A percentile compares a stretch with the other conserved stretches of the same genome.
Evolutionary conservation across 2,888 invertebrate species (phyloP).

Genomic region (Drosophila quinaria): DNA sequence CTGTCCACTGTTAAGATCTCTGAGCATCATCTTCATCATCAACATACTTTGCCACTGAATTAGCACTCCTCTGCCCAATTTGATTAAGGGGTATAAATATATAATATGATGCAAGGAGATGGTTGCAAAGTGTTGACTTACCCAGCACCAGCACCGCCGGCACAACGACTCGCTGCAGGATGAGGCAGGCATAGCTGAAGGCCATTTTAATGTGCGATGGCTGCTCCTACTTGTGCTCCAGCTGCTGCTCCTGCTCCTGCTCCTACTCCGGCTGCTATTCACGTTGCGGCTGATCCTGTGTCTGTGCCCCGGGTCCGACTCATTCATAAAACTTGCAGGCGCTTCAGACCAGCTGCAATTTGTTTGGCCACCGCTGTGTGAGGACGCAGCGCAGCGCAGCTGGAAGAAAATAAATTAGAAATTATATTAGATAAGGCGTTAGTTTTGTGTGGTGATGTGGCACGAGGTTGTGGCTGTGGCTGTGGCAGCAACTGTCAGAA

Average conservation of each 20-base stretch:
- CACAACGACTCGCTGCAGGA: conserved; percentile 83
- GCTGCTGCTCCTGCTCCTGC: background rate
- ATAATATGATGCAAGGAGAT: background rate
- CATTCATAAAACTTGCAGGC: conserved; percentile 75
- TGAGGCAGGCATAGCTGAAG: conserved; percentile 84
- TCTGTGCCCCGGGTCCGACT: conserved; percentile 42
- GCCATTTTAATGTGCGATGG: conserved; percentile 71
- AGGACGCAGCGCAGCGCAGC: conserved; percentile 65
- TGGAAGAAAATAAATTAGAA: conserved; percentile 65
- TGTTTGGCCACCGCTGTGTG: conserved; percentile 64
- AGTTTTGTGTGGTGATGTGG: background rate
- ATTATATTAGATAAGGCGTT: conserved; percentile 55
- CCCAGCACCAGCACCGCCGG: conserved; percentile 84
- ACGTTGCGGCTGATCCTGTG: conserved; percentile 52
- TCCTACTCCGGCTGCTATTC: conserved; percentile 24
- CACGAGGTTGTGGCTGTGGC: conserved; percentile 2
- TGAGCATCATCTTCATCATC: too few species aligned
- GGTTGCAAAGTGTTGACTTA: conserved; percentile 61
- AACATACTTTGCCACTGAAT: background rate
- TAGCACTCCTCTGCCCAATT: too few species aligned
- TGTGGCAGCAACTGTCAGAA: conserved; percentile 36
- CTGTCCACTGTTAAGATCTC: background rate
- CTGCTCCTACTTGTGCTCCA: background rate
- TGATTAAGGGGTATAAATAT: background rate
- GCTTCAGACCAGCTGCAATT: conserved; percentile 59